Evolutionary conservation across 2,888 invertebrate species (phyloP).

Genomic region (Fissipunctia ypsillon): DNA sequence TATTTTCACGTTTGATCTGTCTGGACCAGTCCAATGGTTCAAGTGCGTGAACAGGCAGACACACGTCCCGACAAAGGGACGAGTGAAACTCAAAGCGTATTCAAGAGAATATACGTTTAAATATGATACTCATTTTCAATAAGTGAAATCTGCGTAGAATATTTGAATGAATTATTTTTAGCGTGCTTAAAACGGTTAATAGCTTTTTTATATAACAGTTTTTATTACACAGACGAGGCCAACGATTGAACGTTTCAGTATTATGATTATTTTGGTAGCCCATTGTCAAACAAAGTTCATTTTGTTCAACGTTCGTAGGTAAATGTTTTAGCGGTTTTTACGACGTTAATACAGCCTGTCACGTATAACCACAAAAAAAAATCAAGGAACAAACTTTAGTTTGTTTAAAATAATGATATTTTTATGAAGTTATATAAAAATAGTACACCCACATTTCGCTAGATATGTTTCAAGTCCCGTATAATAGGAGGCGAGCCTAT

Average conservation of each 20-base stretch:
- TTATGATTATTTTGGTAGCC: conserved; percentile 17
- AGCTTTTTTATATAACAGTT: conserved; percentile 28
- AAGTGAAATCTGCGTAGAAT: neutral
- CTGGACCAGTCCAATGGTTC: conserved; percentile 22
- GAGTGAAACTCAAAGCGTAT: conserved; percentile 32
- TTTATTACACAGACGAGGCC: conserved; percentile 36
- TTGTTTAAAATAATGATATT: neutral
- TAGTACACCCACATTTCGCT: neutral
- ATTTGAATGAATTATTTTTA: conserved; percentile 11
- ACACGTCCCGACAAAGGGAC: conserved; percentile 36
- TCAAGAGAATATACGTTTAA: conserved; percentile 2
- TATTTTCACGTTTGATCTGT: conserved; percentile 48
- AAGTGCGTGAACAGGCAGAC: conserved; percentile 44
- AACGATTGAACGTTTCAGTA: conserved; percentile 6
- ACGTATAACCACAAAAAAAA: neutral
- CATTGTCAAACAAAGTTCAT: neutral
- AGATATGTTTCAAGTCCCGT: neutral
- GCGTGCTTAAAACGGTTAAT: conserved; percentile 17
- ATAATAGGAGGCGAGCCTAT: neutral
- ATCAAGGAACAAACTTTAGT: neutral
- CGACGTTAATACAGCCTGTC: neutral
- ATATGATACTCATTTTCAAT: conserved; percentile 8
- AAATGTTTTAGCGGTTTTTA: neutral
- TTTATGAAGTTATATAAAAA: too few species aligned
- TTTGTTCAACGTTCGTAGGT: neutral